Evolutionary conservation across 2,797 vertebrate species (phyloP).

Genomic region (Hirundo rustica): DNA sequence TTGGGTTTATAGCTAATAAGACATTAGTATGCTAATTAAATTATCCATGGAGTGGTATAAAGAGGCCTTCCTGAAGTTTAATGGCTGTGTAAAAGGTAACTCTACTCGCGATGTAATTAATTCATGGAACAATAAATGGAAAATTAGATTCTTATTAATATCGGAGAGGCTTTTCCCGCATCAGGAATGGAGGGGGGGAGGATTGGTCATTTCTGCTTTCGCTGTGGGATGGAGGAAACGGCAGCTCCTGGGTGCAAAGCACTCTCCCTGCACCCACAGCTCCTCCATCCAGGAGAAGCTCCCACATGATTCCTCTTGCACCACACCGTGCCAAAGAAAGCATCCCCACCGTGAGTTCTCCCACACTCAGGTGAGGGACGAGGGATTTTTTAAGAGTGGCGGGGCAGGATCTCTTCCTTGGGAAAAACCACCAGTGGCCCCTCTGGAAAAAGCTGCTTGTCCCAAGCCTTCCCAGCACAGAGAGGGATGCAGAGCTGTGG

Average conservation of each 20-base stretch:
- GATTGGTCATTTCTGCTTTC: conserved; percentile 4
- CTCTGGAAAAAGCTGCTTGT: neutral
- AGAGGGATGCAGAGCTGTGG: neutral
- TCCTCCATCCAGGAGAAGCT: neutral
- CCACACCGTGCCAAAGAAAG: accelerated
- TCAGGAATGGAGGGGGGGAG: neutral
- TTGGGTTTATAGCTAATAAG: conserved; percentile 69
- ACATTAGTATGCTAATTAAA: conserved; percentile 75
- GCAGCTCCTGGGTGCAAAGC: neutral
- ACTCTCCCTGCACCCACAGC: neutral
- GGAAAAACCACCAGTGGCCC: accelerated
- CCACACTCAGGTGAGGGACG: neutral
- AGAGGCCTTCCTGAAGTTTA: conserved; percentile 75
- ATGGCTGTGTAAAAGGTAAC: conserved; percentile 75
- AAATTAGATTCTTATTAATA: conserved; percentile 76
- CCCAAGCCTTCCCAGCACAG: too few relatives aligned
- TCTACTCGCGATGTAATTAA: conserved; percentile 71
- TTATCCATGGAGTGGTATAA: conserved; percentile 69
- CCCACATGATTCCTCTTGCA: neutral
- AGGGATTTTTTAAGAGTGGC: neutral
- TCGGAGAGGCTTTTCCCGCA: conserved; percentile 57
- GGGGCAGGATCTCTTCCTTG: neutral
- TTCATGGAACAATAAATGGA: conserved; percentile 76
- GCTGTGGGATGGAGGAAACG: neutral
- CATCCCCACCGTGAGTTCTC: too few relatives aligned